phyloP scores from a whole-genome alignment of 2,888 invertebrate species.

The Panzeria rudis region DNA sequence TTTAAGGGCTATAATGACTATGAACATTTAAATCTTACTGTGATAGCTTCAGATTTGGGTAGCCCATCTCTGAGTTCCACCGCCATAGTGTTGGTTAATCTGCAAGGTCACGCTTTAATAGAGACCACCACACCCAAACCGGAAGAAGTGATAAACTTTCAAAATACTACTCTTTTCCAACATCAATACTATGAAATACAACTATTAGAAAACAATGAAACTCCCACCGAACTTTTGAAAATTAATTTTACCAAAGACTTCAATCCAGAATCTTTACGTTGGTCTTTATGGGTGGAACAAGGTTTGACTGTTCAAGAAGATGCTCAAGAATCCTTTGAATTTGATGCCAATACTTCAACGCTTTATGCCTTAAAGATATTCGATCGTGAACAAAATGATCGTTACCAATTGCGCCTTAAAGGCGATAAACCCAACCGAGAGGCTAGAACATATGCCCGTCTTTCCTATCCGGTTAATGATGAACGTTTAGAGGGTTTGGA shows the following conservation, averaged over 20 bases:
- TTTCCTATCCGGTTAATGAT: slow-evolving; percentile 90
- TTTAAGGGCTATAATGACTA: slow-evolving; percentile 82
- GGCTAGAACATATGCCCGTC: slow-evolving; percentile 88
- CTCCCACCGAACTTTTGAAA: slow-evolving; percentile 90
- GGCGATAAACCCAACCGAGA: slow-evolving; percentile 85
- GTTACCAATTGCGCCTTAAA: slow-evolving; percentile 85
- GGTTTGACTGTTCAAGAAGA: slow-evolving; percentile 80
- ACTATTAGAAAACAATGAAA: slow-evolving; percentile 91
- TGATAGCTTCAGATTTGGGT: slow-evolving; percentile 93
- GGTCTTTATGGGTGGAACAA: slow-evolving; percentile 87
- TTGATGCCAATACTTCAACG: slow-evolving; percentile 91
- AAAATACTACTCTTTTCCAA: slow-evolving; percentile 84
- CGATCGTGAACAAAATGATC: slow-evolving; percentile 89
- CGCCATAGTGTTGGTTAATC: slow-evolving; percentile 88
- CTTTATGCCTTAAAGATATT: slow-evolving; percentile 89
- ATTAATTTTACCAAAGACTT: slow-evolving; percentile 90
- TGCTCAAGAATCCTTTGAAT: slow-evolving; percentile 86
- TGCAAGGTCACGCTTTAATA: slow-evolving; percentile 84
- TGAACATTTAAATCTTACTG: slow-evolving; percentile 88
- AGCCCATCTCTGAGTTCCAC: slow-evolving; percentile 92
- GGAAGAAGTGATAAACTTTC: slow-evolving; percentile 83
- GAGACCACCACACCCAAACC: slow-evolving; percentile 73
- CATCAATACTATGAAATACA: slow-evolving; percentile 92
- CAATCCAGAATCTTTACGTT: slow-evolving; percentile 87
- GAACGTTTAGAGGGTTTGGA: slow-evolving; percentile 89